A percentile compares a stretch with the other conserved stretches of the same genome.
These are phyloP conservation scores for Erpobdella octoculata DNA, from an alignment of 2,888 invertebrate genomes.

Conservation along the genomic window DNA sequence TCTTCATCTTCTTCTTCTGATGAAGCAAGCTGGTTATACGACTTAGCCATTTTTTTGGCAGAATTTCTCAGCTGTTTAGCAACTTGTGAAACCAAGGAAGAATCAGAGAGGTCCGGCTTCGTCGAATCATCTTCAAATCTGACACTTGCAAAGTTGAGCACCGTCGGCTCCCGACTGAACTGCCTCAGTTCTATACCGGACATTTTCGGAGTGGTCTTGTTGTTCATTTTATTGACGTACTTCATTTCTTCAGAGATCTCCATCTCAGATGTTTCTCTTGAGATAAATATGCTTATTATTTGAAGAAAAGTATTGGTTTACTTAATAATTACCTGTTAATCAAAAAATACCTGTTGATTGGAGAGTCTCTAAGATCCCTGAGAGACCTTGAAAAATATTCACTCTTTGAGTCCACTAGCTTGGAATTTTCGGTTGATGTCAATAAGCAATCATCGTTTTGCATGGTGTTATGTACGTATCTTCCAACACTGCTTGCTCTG, in stretches of 20 bases:
- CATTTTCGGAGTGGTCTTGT: not conserved
- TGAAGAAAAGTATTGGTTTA: no score
- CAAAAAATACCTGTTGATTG: not conserved
- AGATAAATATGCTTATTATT: no score
- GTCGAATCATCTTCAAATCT: not conserved
- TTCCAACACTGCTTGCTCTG: not conserved
- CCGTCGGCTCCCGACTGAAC: conserved; percentile 38
- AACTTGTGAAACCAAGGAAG: not conserved
- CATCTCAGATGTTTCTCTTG: not conserved
- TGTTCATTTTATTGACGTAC: not conserved
- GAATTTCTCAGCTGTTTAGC: conserved; percentile 34
- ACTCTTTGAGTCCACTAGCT: not conserved
- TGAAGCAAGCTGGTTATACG: not conserved
- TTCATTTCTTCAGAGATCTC: no score
- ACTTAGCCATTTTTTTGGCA: conserved; percentile 40
- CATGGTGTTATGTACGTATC: not conserved
- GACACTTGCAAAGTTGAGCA: not conserved
- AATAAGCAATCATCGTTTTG: no score
- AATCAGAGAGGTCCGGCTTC: not conserved
- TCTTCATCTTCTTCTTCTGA: conserved; percentile 32
- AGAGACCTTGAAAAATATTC: not conserved
- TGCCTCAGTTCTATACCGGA: conserved; percentile 33
- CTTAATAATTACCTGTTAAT: not conserved
- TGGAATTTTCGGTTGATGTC: not conserved
- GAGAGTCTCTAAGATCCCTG: conserved; percentile 1